These are phyloP conservation scores for Wiebesia pumilae DNA, from an alignment of 1,140 invertebrate species.

Conservation along the genomic window DNA sequence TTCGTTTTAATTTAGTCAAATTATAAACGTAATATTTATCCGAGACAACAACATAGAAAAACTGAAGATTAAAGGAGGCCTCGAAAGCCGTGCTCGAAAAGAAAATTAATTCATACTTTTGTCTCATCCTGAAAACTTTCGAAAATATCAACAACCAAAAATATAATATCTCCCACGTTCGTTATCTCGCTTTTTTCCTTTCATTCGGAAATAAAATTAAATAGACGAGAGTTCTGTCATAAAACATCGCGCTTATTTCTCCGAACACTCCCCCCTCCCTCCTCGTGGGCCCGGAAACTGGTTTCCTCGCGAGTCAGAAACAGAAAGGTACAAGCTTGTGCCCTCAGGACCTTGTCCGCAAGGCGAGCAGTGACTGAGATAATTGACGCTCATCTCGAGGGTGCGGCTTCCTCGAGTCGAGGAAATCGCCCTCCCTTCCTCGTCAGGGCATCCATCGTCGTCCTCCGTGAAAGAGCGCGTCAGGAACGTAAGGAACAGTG, in stretches of 20 bases:
- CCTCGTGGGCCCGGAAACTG: constrained; percentile 21
- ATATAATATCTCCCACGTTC: background rate
- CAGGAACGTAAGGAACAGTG: background rate
- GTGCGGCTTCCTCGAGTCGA: constrained; percentile 38
- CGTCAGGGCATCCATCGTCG: background rate
- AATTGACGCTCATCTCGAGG: constrained; percentile 43
- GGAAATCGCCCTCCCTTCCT: background rate
- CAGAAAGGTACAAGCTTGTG: background rate
- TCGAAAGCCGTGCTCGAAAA: too few relatives aligned
- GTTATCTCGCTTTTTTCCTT: background rate
- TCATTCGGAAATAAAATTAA: constrained; percentile 9
- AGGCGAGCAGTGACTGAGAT: constrained; percentile 18
- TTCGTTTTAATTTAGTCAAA: too few relatives aligned
- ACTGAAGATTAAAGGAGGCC: too few relatives aligned
- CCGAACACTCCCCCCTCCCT: background rate
- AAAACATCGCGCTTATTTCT: constrained; percentile 41
- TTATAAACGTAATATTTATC: too few relatives aligned
- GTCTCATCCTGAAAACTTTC: too few relatives aligned
- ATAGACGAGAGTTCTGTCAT: constrained; percentile 17
- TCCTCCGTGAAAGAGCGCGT: background rate
- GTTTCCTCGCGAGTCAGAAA: constrained; percentile 21
- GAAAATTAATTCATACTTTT: too few relatives aligned
- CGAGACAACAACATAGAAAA: too few relatives aligned
- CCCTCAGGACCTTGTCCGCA: constrained; percentile 18
- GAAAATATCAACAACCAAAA: background rate